Evolutionary conservation across 2,113 vertebrate genomes (phyloP).

Genomic region (Lagopus leucura): DNA sequence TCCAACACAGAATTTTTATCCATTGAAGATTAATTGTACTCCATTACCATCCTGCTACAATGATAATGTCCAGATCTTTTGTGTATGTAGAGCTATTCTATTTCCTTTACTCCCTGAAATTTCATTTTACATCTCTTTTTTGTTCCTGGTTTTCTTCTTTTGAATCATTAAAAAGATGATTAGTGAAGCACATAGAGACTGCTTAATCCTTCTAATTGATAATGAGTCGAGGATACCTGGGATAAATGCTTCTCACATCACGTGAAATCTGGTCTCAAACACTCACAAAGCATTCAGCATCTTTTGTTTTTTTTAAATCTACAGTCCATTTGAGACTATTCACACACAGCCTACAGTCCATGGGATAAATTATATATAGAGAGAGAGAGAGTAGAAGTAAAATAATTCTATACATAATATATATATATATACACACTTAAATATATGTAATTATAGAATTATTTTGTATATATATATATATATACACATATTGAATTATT

Average conservation of each 20-base stretch:
- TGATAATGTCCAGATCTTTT: background rate
- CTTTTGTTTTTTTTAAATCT: background rate
- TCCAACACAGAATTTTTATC: slow-evolving; percentile 42
- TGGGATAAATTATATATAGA: background rate
- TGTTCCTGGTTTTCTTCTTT: slow-evolving; percentile 36
- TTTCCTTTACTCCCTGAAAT: slow-evolving; percentile 30
- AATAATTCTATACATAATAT: too few species aligned
- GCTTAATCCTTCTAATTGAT: slow-evolving; percentile 40
- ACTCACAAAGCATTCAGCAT: background rate
- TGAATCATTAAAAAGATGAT: slow-evolving; percentile 54
- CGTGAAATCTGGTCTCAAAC: background rate
- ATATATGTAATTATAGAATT: too few species aligned
- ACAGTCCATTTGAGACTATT: background rate
- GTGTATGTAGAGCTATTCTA: background rate
- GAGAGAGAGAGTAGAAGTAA: too few species aligned
- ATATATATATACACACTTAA: too few species aligned
- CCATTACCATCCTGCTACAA: background rate
- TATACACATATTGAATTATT: background rate
- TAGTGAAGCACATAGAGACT: slow-evolving; percentile 33
- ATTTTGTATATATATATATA: too few species aligned
- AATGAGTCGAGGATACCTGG: slow-evolving; percentile 18
- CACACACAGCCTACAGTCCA: background rate
- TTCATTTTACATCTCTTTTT: background rate
- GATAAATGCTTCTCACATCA: background rate
- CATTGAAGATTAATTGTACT: slow-evolving; percentile 24